Evolutionary conservation across 2,888 invertebrate genomes (phyloP), one percentile per base, ranked within the genome.

Genomic region (Seira ritae): DNA sequence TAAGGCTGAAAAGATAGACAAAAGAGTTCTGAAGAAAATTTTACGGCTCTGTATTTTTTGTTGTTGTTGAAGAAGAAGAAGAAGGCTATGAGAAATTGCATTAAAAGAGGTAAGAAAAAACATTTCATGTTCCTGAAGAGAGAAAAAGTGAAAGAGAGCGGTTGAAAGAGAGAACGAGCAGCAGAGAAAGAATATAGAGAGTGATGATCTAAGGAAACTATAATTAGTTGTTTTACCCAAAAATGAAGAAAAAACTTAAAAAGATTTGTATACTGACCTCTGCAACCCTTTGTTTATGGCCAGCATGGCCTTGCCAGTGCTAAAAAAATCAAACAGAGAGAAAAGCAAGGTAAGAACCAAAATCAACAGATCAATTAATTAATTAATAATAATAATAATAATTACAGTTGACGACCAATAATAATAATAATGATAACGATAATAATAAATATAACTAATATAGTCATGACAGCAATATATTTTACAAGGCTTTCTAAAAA

Each of bases 261-360:
- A 89, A 89, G 88, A 55, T 55, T 82, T 89, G 86, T 88, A 92
- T 93, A 93, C 93, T 93, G 93, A 94, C 93, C 95, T 94, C 92
- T 95, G 95, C 91, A 95, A 94, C 92, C 95, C 95, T 93, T 95
- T 95, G 93, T 95, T 95, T 93, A 95, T 95, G 92, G 95, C 95
- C 91, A 95, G 94, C 92, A 95, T 93, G 91, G 95, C 94, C 93
- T 95, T 95, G 92, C 95, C 95, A 92, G 95, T 93, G 93, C 93
- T 94, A 93, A 88, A 55, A 55, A 93, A 93, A 92, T 92, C 92
- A 92, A 92, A 92, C 91, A 92, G 91, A 92, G 91, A 92, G 92
- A 92, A 91, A 91, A 91, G 90, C 90, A 90, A 89, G 87, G 86
- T 89, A 89, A 87, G 88, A 89, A 89, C 87, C 87, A 85, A 89